Evolutionary conservation across 2,113 vertebrate genomes (phyloP).

Genomic region (Ameiurus melas): DNA sequence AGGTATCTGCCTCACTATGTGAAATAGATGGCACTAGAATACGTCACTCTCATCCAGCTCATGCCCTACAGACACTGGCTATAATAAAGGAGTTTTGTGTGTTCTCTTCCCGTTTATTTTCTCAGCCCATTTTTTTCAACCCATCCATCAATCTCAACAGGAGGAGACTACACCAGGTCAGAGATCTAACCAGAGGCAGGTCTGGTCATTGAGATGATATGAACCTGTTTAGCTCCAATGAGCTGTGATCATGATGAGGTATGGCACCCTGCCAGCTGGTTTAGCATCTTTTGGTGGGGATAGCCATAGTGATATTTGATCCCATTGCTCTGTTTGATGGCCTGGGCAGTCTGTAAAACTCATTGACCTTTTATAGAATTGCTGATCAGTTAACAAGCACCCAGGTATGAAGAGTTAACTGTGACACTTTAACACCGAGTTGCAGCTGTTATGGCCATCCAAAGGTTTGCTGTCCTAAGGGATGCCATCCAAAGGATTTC

Average conservation of each 20-base stretch:
- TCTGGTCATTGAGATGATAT: background rate
- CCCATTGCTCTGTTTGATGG: background rate
- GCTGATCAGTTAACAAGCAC: constrained; percentile 21
- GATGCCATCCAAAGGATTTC: constrained; percentile 56
- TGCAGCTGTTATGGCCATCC: constrained; percentile 47
- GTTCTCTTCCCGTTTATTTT: background rate
- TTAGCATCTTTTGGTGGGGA: background rate
- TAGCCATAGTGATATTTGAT: background rate
- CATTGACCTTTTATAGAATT: constrained; percentile 18
- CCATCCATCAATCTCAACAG: constrained; percentile 5
- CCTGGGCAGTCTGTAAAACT: background rate
- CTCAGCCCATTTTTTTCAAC: constrained; percentile 13
- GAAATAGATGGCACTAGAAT: constrained; percentile 45
- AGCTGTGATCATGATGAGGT: background rate
- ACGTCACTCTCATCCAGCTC: constrained; percentile 28
- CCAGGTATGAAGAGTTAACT: constrained; percentile 1
- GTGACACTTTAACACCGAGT: constrained; percentile 30
- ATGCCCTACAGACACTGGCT: constrained; percentile 23
- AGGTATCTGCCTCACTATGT: constrained; percentile 58
- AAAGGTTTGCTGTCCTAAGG: constrained; percentile 47
- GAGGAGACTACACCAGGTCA: constrained; percentile 24
- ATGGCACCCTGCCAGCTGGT: constrained; percentile 14
- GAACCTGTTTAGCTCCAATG: background rate
- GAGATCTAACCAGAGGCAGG: background rate
- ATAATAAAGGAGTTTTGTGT: background rate